Base-by-base conservation (phyloP, 64 coral and sea anemone genomes). In the Pocillopora damicornis region DNA sequence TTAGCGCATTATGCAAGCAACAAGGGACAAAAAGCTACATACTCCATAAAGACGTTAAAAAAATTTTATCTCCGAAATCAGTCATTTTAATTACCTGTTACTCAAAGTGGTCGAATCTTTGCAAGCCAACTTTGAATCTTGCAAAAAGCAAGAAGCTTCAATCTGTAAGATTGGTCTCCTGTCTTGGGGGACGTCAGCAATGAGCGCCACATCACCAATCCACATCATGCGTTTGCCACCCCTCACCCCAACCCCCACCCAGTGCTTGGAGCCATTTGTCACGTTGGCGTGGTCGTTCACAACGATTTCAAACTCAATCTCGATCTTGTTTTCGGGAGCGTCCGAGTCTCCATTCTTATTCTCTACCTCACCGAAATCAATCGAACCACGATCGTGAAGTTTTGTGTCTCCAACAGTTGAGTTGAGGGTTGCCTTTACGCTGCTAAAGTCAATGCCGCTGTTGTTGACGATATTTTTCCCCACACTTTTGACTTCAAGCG, bases 191-290 rank as follows among this genome's bases (percentile, higher is more conserved):
- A 94, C 76, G 11, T 89, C 81, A 1, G 92, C 87, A 38, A 79
- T 94, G 26, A 98, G 36, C 13, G 92, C 90, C 2, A 91, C 80
- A 63, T 98, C 92, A 26, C 96, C 90, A 11, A 98, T 92, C 96
- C 96, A 98, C 90, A 98, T 94, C 96, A 98, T 98, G 0, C 93
- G 89, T 37, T 89, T 81, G 16, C 96, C 93, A 9, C 96, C 96
- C 13, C 82, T 74, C 6, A 98, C 96, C 59, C 96, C 96, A 0
- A 98, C 89, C 11, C 89, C 96, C 1, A 89, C 89, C 96, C 93
- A 94, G 79, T 94, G 87, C 72, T 94, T 94, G 18, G 90, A 94
- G 2, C 86, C 87, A 81, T 98, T 94, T 63, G 90, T 92, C 22
- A 98, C 63, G 86, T 78, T 82, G n/a, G 76, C 58, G 61, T 98